A percentile compares a stretch with the other conserved stretches of the same genome.
phyloP scores from a whole-genome alignment of 2,888 invertebrate genomes.

The Julus scandinavius region DNA sequence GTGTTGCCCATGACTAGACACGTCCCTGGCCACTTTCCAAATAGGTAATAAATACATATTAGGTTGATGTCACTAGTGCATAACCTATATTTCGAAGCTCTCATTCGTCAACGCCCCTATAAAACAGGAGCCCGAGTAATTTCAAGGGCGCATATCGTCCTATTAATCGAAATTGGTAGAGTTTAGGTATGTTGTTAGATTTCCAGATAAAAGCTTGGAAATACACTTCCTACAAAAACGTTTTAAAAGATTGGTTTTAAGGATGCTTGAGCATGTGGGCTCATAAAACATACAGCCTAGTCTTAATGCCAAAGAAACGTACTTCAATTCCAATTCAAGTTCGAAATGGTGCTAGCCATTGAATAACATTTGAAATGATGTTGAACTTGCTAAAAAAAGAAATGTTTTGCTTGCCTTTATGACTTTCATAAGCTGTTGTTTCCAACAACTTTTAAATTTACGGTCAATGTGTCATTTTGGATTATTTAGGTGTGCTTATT shows the following conservation, averaged over 20 bases:
- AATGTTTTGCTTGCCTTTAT: no score
- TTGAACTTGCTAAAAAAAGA: no score
- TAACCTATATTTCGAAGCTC: constrained; percentile 16
- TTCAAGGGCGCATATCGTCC: background rate
- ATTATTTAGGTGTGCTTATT: no score
- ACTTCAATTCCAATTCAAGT: background rate
- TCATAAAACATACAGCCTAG: background rate
- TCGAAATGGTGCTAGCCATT: background rate
- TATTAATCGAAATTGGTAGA: background rate
- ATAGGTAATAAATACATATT: constrained; percentile 38
- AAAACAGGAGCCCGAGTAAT: background rate
- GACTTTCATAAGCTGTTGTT: no score
- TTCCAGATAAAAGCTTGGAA: background rate
- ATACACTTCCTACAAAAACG: background rate
- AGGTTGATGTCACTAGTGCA: constrained; percentile 7
- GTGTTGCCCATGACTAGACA: constrained; percentile 38
- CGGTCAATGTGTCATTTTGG: no score
- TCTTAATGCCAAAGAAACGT: background rate
- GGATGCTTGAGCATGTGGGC: background rate
- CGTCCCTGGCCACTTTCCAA: constrained; percentile 12
- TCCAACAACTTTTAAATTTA: no score
- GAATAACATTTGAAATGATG: background rate
- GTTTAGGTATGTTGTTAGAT: background rate
- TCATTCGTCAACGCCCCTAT: constrained; percentile 21
- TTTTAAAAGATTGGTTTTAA: background rate